Evolutionary conservation across 2,888 invertebrate genomes (phyloP).

Genomic region (Blastobasis lacticolella): DNA sequence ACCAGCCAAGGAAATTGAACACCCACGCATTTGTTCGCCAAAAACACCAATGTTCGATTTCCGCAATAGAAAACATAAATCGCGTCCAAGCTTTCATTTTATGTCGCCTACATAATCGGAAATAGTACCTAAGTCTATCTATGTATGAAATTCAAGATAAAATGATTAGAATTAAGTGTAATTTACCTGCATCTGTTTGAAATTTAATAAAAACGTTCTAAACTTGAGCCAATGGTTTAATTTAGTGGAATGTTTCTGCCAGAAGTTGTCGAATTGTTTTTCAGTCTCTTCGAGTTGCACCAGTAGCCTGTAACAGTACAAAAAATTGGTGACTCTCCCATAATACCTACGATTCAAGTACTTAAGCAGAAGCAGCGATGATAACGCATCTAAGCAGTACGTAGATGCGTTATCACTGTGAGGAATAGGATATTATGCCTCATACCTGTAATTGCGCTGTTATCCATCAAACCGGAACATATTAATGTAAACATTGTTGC

Average conservation of each 20-base stretch:
- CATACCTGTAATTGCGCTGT: no score
- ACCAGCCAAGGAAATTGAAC: conserved; percentile 48
- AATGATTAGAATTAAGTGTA: conserved; percentile 2
- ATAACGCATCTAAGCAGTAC: no score
- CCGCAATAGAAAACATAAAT: conserved; percentile 35
- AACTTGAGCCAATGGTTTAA: conserved; percentile 92
- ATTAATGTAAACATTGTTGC: no score
- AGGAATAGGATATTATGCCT: no score
- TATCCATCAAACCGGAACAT: no score
- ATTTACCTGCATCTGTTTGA: conserved; percentile 87
- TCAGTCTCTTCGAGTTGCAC: conserved; percentile 96
- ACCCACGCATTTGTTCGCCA: conserved; percentile 48
- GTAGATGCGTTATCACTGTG: no score
- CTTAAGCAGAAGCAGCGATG: no score
- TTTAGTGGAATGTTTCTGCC: conserved; percentile 92
- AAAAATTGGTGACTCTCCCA: neutral
- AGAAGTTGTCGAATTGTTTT: conserved; percentile 94
- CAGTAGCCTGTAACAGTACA: conserved; percentile 77
- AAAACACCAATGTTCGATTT: conserved; percentile 63
- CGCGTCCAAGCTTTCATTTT: neutral
- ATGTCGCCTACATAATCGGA: no score
- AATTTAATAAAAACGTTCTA: conserved; percentile 95
- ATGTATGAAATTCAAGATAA: no score
- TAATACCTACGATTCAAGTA: no score
- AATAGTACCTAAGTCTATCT: no score